Evolutionary conservation across 2,797 vertebrate species (phyloP).

Genomic region (Hyperoplus immaculatus): DNA sequence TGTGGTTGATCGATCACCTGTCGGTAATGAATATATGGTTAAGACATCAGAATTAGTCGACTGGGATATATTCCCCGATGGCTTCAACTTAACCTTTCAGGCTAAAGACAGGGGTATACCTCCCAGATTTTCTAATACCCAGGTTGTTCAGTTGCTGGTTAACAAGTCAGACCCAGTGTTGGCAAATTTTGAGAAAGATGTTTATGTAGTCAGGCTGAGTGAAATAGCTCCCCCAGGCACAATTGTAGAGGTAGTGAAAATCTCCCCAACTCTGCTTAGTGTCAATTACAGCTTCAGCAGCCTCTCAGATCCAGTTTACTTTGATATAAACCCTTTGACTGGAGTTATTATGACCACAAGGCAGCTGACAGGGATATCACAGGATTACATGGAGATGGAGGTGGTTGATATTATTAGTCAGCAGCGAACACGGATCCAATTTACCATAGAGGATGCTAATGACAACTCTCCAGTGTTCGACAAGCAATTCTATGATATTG

Average conservation of each 20-base stretch:
- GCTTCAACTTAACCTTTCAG: slow-evolving; percentile 95
- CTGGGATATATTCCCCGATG: slow-evolving; percentile 91
- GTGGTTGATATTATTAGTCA: slow-evolving; percentile 90
- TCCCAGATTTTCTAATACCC: slow-evolving; percentile 90
- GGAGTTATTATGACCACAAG: slow-evolving; percentile 92
- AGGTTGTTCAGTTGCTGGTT: slow-evolving; percentile 89
- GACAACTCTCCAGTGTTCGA: slow-evolving; percentile 92
- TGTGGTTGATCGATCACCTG: slow-evolving; percentile 88
- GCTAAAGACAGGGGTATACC: slow-evolving; percentile 95
- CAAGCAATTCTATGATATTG: slow-evolving; percentile 88
- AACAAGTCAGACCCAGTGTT: slow-evolving; percentile 87
- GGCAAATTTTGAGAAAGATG: slow-evolving; percentile 89
- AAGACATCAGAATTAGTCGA: slow-evolving; percentile 86
- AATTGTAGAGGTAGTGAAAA: slow-evolving; percentile 91
- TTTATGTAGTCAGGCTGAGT: slow-evolving; percentile 92
- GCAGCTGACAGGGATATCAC: slow-evolving; percentile 86
- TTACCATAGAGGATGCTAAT: slow-evolving; percentile 92
- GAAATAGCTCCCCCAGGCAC: slow-evolving; percentile 93
- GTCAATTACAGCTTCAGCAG: slow-evolving; percentile 91
- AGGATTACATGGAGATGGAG: slow-evolving; percentile 90
- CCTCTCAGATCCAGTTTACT: slow-evolving; percentile 85
- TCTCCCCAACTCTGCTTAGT: slow-evolving; percentile 85
- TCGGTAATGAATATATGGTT: slow-evolving; percentile 91
- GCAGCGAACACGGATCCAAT: slow-evolving; percentile 87
- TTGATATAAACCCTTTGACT: slow-evolving; percentile 91